Base-by-base conservation (phyloP, 2,888 invertebrate genomes). In the Allophyes oxyacanthae region DNA sequence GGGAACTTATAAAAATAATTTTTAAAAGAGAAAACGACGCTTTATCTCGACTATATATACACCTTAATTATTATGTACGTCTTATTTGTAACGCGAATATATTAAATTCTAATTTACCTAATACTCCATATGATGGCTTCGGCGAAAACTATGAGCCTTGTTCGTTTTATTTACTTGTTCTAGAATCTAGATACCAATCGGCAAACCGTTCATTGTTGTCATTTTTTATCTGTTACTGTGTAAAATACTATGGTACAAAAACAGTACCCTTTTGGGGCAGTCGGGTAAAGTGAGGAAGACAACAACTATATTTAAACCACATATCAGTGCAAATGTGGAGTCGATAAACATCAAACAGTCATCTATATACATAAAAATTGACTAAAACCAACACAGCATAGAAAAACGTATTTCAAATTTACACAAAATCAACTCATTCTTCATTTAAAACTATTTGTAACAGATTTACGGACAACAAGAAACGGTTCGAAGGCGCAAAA, bases 51-150 rank as follows among this genome's bases (percentile, higher is more conserved):
- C 51, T 74, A 75, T 75, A 75, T 75, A 48, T 76, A 75, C 75
- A 75, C 2, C 77, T 76, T 73, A 76, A 55, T 63, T 61, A 66
- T 64, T 73, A 76, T 73, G 70, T 73, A 75, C 64, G 75, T 71
- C 61, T 73, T 70, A 76, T 15, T 52, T 61, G 44, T 66, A 71
- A 73, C 56, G 50, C 50, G 44, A 75, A 75, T 75, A 75, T 75
- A 75, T 75, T 75, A 76, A 56, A 55, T 46, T 76, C 60, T 72
- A 72, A 63, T 68, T 65, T 61, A 71, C 45, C 65, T 75, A 77
- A 73, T 73, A 77, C 67, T 75, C 62, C 56, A 32, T 52, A 59
- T 25, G 44, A 68, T 74, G 67, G 77, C 75, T 60, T 56, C 64
- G 66, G 58, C 54, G 53, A 28, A 53, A 53, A 48, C 64, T 40